Percentiles rank a stretch among this genome's conserved stretches.
These are phyloP conservation scores for Leistus spinibarbis DNA, from an alignment of 2,888 invertebrate species.

Conservation along the genomic window DNA sequence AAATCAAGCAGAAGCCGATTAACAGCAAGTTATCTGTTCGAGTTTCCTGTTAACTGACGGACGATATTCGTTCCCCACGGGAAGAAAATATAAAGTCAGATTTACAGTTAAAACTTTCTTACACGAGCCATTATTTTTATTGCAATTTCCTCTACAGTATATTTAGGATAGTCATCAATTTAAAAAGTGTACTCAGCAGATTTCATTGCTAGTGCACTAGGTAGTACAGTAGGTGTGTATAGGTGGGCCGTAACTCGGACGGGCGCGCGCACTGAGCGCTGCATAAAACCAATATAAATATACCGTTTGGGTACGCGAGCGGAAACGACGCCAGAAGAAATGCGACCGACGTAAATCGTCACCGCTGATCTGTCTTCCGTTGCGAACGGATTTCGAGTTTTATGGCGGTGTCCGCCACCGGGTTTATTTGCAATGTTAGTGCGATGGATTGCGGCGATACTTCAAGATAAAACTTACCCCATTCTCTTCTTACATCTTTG, in stretches of 20 bases:
- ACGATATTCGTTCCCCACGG: conserved; percentile 23
- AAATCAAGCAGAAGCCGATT: conserved; percentile 3
- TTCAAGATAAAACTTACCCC: conserved; percentile 24
- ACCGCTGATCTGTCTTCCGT: conserved; percentile 37
- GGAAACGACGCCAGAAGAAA: conserved; percentile 32
- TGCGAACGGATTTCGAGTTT: conserved; percentile 33
- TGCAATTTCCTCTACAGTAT: conserved; percentile 38
- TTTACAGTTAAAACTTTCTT: conserved; percentile 38
- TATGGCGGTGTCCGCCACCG: conserved; percentile 24
- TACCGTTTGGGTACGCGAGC: conserved; percentile 9
- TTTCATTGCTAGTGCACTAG: conserved; percentile 35
- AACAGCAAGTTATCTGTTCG: conserved; percentile 26
- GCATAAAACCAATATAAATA: conserved; percentile 39
- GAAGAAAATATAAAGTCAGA: conserved; percentile 37
- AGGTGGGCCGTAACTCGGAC: conserved; percentile 3
- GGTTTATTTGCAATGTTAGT: conserved; percentile 30
- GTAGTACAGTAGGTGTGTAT: not conserved
- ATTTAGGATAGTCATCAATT: conserved; percentile 39
- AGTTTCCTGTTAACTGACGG: conserved; percentile 27
- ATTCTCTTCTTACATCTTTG: not conserved
- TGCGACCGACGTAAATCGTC: conserved; percentile 35
- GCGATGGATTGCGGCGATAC: conserved; percentile 35
- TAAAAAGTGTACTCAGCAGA: conserved; percentile 40
- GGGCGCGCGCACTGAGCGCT: not conserved
- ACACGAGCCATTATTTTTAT: conserved; percentile 37